A percentile compares a stretch with the other conserved stretches of the same genome.
phyloP scores from a whole-genome alignment of 2,888 invertebrate species.

The Vandiemenella viatica region DNA sequence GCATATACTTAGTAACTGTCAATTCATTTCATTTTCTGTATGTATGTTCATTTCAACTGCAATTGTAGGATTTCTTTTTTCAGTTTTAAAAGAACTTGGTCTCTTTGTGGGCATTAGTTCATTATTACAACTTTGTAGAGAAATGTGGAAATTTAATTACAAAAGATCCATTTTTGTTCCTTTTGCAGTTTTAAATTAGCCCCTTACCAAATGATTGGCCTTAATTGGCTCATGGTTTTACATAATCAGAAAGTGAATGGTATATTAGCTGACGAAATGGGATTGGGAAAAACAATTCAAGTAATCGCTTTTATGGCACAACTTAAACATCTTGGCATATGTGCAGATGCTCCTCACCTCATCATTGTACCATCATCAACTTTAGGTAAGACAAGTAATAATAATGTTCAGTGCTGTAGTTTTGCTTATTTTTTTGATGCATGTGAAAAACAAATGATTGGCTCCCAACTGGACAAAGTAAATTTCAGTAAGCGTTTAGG shows the following conservation, averaged over 20 bases:
- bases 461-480: too few species aligned
- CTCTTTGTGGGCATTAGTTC: not conserved
- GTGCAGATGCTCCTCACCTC: constrained; percentile 58
- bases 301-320: constrained; percentile 85
- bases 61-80: too few species aligned
- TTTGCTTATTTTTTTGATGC: too few species aligned
- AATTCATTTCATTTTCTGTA: too few species aligned
- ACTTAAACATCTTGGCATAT: constrained; percentile 38
- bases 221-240: constrained; percentile 86
- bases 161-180: too few species aligned
- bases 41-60: too few species aligned
- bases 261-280: constrained; percentile 96
- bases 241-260: constrained; percentile 82
- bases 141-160: not conserved
- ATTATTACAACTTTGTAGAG: not conserved
- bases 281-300: constrained; percentile 85
- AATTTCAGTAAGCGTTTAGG: too few species aligned
- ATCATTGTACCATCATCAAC: constrained; percentile 95
- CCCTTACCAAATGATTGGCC: constrained; percentile 73
- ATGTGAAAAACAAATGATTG: too few species aligned
- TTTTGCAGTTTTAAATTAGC: constrained; percentile 53
- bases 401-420: too few species aligned
- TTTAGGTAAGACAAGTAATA: constrained; percentile 50
- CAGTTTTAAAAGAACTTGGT: constrained; percentile 15
- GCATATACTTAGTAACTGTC: too few species aligned